phyloP scores from a whole-genome alignment of 2,113 vertebrate species.

The Mixornis gularis region DNA sequence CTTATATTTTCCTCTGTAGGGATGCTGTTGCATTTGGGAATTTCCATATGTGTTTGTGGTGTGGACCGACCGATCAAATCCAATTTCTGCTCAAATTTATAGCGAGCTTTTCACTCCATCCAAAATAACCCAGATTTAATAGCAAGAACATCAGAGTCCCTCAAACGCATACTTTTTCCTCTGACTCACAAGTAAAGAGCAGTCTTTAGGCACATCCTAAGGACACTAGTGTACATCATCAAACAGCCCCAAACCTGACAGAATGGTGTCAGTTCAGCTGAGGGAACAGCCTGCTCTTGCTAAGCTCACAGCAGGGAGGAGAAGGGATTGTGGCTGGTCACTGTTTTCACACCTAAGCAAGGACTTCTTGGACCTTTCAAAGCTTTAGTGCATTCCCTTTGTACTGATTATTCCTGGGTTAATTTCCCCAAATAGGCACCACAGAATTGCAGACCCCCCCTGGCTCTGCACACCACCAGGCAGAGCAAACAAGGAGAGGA shows the following conservation, averaged over 20 bases:
- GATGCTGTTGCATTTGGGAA: neutral
- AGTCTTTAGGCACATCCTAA: conserved; percentile 15
- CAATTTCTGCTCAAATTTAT: neutral
- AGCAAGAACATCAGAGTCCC: neutral
- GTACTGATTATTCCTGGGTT: accelerated
- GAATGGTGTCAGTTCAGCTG: conserved; percentile 39
- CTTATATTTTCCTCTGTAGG: neutral
- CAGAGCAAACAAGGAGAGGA: neutral
- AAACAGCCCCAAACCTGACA: conserved; percentile 3
- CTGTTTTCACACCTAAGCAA: neutral
- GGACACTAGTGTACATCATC: neutral
- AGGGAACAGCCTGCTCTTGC: conserved; percentile 8
- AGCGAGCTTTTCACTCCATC: neutral
- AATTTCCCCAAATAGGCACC: neutral
- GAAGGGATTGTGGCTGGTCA: neutral
- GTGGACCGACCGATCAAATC: neutral
- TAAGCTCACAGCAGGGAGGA: conserved; percentile 3
- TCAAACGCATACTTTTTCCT: neutral
- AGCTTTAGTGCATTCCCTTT: neutral
- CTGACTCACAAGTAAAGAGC: conserved; percentile 2
- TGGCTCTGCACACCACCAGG: neutral
- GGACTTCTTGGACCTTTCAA: neutral
- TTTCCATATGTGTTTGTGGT: neutral
- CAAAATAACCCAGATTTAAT: conserved; percentile 4
- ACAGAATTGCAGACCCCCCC: neutral